phyloP scores from a whole-genome alignment of 1,140 invertebrate species.

The Drosophila kurseongensis region DNA sequence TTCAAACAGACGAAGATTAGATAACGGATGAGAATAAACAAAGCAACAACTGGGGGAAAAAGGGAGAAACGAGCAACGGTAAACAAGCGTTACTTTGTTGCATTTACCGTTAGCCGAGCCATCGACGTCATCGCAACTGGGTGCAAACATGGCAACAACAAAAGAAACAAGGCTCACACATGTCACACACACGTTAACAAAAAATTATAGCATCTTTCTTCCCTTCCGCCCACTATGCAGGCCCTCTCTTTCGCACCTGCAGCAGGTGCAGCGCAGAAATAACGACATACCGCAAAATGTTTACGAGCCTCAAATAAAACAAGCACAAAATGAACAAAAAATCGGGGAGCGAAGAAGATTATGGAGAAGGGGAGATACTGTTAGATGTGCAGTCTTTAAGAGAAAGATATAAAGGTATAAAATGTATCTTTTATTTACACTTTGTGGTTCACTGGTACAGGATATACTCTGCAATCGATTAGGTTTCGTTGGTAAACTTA shows the following conservation, averaged over 20 bases:
- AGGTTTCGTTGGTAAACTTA: too few species aligned
- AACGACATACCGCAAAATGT: constrained; percentile 54
- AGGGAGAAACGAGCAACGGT: constrained; percentile 8
- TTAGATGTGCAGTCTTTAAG: constrained; percentile 9
- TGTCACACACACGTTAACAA: not conserved
- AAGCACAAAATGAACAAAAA: constrained; percentile 46
- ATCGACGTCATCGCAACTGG: constrained; percentile 26
- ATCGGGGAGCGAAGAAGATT: constrained; percentile 5
- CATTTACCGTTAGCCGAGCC: constrained; percentile 28
- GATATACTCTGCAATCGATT: not conserved
- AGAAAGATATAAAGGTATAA: not conserved
- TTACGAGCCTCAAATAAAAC: constrained; percentile 64
- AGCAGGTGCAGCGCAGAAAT: constrained; percentile 23
- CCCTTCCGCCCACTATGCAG: not conserved
- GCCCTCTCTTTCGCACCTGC: constrained; percentile 6
- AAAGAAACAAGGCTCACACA: constrained; percentile 7
- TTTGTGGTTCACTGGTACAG: not conserved
- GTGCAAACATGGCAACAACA: constrained; percentile 20
- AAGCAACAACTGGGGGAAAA: not conserved
- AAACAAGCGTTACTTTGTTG: constrained; percentile 35
- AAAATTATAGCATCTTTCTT: constrained; percentile 3
- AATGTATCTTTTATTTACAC: not conserved
- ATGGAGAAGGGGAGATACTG: not conserved
- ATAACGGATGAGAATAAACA: constrained; percentile 28
- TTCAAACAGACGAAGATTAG: constrained; percentile 11